These are phyloP conservation scores for Embiotoca jacksoni DNA, from an alignment of 2,113 vertebrate species.

Conservation along the genomic window DNA sequence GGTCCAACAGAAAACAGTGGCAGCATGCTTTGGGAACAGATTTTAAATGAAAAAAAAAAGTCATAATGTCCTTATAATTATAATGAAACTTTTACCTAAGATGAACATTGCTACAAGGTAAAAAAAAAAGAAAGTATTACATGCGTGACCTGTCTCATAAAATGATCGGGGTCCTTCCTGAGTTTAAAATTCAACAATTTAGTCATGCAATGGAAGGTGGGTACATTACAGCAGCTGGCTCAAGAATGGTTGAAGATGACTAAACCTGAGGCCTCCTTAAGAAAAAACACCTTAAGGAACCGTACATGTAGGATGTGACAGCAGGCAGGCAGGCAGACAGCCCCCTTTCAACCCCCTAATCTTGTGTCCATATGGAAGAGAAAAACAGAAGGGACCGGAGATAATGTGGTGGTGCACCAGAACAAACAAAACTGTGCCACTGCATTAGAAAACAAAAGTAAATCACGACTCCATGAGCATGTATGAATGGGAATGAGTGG, in stretches of 20 bases:
- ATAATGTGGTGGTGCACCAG: conserved; percentile 48
- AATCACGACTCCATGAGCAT: conserved; percentile 62
- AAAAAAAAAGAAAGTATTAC: not conserved
- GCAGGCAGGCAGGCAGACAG: conserved; percentile 48
- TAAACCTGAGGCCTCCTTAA: conserved; percentile 60
- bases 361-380: conserved; percentile 86
- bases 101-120: conserved; percentile 27
- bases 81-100: conserved; percentile 21
- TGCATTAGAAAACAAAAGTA: conserved; percentile 58
- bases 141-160: not conserved
- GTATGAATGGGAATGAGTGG: conserved; percentile 74
- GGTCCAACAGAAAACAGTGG: conserved; percentile 76
- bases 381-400: conserved; percentile 64
- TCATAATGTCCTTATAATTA: conserved; percentile 13
- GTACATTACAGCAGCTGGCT: conserved; percentile 29
- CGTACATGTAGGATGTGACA: conserved; percentile 57
- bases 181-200: conserved; percentile 1
- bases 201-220: conserved; percentile 60
- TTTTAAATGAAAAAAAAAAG: conserved; percentile 18
- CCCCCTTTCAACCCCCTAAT: conserved; percentile 36
- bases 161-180: not conserved
- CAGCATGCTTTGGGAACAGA: conserved; percentile 65
- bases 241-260: conserved; percentile 37
- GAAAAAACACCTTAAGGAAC: conserved; percentile 58
- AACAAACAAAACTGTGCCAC: conserved; percentile 57